Percentiles rank a stretch among this genome's conserved stretches.
phyloP scores from a whole-genome alignment of 2,113 vertebrate genomes.

The Apistogramma diplotaenia region DNA sequence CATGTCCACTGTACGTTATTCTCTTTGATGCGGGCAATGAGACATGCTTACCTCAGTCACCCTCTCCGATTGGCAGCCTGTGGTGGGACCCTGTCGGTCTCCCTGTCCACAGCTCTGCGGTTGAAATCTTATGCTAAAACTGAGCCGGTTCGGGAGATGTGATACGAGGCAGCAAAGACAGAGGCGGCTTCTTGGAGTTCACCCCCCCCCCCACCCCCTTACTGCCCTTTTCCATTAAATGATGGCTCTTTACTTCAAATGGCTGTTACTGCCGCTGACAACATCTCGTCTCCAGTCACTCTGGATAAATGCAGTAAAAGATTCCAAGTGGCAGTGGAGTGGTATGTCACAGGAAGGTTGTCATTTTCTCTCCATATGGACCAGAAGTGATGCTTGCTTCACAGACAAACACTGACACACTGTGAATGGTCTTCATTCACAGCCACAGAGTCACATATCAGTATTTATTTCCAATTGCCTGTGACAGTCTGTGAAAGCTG shows the following conservation, averaged over 20 bases:
- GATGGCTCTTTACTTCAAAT: slow-evolving; percentile 58
- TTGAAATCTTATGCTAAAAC: slow-evolving; percentile 46
- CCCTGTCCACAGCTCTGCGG: slow-evolving; percentile 44
- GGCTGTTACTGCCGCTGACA: slow-evolving; percentile 54
- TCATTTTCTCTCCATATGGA: slow-evolving; percentile 31
- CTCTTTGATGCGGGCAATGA: slow-evolving; percentile 47
- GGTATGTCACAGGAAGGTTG: slow-evolving; percentile 21
- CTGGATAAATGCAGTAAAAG: slow-evolving; percentile 29
- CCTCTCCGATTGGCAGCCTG: slow-evolving; percentile 52
- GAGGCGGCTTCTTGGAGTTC: slow-evolving; percentile 41
- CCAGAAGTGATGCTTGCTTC: slow-evolving; percentile 14
- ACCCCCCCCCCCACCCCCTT: slow-evolving; percentile 15
- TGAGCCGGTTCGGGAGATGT: neutral
- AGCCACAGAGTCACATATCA: slow-evolving; percentile 39
- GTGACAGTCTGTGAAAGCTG: slow-evolving; percentile 35
- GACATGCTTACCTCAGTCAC: slow-evolving; percentile 30
- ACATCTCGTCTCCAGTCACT: slow-evolving; percentile 33
- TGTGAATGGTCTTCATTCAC: slow-evolving; percentile 30
- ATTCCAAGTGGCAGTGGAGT: slow-evolving; percentile 34
- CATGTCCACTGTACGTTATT: slow-evolving; percentile 7
- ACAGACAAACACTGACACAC: slow-evolving; percentile 29
- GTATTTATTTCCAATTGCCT: slow-evolving; percentile 48
- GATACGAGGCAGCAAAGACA: neutral
- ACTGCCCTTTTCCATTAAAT: slow-evolving; percentile 53
- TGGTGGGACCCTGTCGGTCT: slow-evolving; percentile 42